These are phyloP conservation scores for Montipora efflorescens DNA, from an alignment of 64 coral and sea anemone genomes.

Conservation along the genomic window DNA sequence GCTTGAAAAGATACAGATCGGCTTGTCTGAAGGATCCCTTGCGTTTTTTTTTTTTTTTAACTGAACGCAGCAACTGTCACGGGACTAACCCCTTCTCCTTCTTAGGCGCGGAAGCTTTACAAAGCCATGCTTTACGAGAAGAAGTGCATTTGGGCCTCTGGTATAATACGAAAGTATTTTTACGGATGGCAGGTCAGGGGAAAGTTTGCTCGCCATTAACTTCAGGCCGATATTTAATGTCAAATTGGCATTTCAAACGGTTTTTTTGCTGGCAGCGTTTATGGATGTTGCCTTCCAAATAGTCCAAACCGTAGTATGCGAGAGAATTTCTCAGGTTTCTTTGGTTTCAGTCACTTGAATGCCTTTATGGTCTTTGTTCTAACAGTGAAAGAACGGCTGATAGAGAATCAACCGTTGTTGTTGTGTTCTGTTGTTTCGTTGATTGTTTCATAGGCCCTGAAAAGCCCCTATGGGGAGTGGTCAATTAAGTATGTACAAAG, in stretches of 20 bases:
- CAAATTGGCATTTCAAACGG: background rate
- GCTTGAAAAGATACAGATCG: too few relatives aligned
- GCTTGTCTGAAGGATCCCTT: too few relatives aligned
- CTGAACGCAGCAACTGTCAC: background rate
- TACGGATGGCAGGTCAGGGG: slow-evolving; percentile 87
- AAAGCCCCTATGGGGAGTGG: too few relatives aligned
- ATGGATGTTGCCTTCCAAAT: background rate
- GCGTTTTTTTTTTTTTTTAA: background rate
- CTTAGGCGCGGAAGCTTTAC: slow-evolving; percentile 91
- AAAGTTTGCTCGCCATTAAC: background rate
- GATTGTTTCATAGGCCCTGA: too few relatives aligned
- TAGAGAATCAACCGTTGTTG: too few relatives aligned
- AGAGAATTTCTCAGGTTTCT: background rate
- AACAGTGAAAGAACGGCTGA: too few relatives aligned
- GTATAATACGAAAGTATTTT: slow-evolving; percentile 83
- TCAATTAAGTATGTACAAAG: too few relatives aligned
- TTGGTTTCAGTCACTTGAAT: background rate
- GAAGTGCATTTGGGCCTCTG: slow-evolving; percentile 84
- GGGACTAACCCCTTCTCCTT: slow-evolving; percentile 43
- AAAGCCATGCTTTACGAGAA: slow-evolving; percentile 87
- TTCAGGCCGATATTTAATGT: background rate
- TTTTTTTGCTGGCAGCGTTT: background rate
- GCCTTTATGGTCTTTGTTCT: too few relatives aligned
- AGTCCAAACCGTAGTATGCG: background rate
- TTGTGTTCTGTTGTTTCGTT: too few relatives aligned